Evolutionary conservation across 2,113 vertebrate genomes (phyloP), one percentile per base, ranked within the genome.

Genomic region (Catharus fuscescens): DNA sequence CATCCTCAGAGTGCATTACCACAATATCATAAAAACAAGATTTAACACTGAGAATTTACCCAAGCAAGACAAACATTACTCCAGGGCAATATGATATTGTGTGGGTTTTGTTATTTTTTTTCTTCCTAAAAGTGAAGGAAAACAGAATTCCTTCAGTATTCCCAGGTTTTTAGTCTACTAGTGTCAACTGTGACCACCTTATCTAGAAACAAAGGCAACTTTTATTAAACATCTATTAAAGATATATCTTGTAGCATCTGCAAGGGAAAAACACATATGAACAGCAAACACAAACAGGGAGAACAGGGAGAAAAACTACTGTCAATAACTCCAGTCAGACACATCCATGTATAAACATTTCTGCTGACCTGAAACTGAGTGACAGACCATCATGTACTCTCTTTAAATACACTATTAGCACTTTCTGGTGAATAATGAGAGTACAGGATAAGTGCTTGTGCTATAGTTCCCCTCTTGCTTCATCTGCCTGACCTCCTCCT

Each of bases 61-160:
- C 92, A 59, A 78, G 90, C 71, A 94, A 97, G 92, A 86, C 52
- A 95, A 94, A 93, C 54, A 77, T 82, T 73, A 82, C 92, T 70
- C 66, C 29, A 59, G 62, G 78, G 81, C 54, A 95, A 77, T 19
- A 48, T 12, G 38, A 80, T 66, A 88, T 57, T 62, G 16, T 48
- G 60, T 24, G 38, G 34, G 1, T 5, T 8, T n/a, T 53, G 29
- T 32, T 53, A 16, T 32, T 16, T 16, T 26, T 14, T 28, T 11
- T 24, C 65, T 79, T 84, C 73, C 78, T 70, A 67, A 88, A 93
- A 90, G 11, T 31, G 24, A 90, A 88, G 53, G 45, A 95, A 89
- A 85, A 64, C 1, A 71, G 36, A 66, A 85, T 90, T 92, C 45
- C 62, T 89, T 65, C 54, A 32, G 72, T 52, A 73, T 50, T 54